Evolutionary conservation across 2,113 vertebrate genomes (phyloP), one percentile per base, ranked within the genome.

Genomic region (Chionomys nivalis): DNA sequence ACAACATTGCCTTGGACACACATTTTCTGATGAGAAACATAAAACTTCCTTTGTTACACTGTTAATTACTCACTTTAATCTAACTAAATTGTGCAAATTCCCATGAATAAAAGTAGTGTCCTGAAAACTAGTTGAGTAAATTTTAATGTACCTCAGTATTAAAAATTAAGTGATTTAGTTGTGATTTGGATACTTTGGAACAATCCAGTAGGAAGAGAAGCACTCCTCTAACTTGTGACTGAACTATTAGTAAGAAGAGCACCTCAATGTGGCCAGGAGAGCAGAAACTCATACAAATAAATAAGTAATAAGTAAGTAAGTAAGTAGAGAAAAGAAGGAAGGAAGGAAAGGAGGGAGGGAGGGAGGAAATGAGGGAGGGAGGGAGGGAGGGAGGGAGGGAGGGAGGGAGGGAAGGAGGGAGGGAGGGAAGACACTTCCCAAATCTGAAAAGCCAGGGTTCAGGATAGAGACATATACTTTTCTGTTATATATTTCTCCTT

Each of bases 61-160:
- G 17, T 96, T 98, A 98, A 97, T 97, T 94, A 98, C 36, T 96
- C 96, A 95, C 81, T 98, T 98, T 92, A 97, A 93, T 93, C 78
- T 87, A 95, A 87, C 97, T 98, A 92, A 93, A 98, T 97, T 95
- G 87, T 94, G 88, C 96, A 97, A 95, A 98, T 89, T 61, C 83
- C 70, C 63, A 95, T 92, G 83, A 97, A 97, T 95, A 96, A 97
- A 97, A 98, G 97, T 89, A 96, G 94, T 97, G 98, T 97, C 94
- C 75, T 97, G 89, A 96, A 88, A 97, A 79, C n/a, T 98, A 98
- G 96, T 23, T 95, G 96, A 93, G 96, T 94, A 77, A 77, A 96
- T 96, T 76, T 83, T 97, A 97, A 98, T 87, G 89, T 70, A 90
- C 28, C 83, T 39, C 92, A 98, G 91, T 90, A 65, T 98, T 97